Conservation (phyloP, 2,888 invertebrate species). For the Zele albiditarsus region DNA sequence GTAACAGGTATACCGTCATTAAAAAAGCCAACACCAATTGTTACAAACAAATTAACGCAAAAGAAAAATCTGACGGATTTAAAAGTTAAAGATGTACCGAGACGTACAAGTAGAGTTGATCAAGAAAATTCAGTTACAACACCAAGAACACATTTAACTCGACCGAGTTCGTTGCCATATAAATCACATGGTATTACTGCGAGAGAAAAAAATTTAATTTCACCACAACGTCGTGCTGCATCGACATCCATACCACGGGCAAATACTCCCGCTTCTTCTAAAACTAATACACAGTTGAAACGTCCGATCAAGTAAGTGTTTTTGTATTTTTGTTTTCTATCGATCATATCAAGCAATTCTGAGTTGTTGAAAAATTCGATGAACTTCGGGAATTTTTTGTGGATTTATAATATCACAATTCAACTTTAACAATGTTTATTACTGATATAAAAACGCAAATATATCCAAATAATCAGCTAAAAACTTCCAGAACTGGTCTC, state of each 20-base stretch:
- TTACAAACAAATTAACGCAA: constrained; percentile 45
- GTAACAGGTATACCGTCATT: constrained; percentile 66
- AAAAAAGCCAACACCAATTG: constrained; percentile 60
- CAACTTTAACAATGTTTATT: too few relatives aligned
- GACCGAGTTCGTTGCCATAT: constrained; percentile 83
- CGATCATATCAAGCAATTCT: background rate
- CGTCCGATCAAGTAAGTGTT: constrained; percentile 73
- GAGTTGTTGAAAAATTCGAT: too few relatives aligned
- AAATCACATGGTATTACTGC: constrained; percentile 72
- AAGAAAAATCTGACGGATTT: constrained; percentile 47
- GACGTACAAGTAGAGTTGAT: constrained; percentile 79
- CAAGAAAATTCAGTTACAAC: constrained; percentile 71
- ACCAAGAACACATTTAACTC: constrained; percentile 71
- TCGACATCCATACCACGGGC: constrained; percentile 79
- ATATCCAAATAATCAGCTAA: too few relatives aligned
- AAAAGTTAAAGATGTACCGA: constrained; percentile 59
- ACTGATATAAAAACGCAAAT: too few relatives aligned
- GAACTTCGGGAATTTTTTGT: too few relatives aligned
- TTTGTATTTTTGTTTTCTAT: constrained; percentile 8
- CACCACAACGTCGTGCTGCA: constrained; percentile 78
- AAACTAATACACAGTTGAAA: constrained; percentile 57
- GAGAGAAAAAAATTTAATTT: constrained; percentile 63
- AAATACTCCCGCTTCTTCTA: constrained; percentile 66
- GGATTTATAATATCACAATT: too few relatives aligned
- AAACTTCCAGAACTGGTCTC: too few relatives aligned